These are phyloP conservation scores for Drosophila chauvacae DNA, from an alignment of 1,140 invertebrate species.

Conservation along the genomic window DNA sequence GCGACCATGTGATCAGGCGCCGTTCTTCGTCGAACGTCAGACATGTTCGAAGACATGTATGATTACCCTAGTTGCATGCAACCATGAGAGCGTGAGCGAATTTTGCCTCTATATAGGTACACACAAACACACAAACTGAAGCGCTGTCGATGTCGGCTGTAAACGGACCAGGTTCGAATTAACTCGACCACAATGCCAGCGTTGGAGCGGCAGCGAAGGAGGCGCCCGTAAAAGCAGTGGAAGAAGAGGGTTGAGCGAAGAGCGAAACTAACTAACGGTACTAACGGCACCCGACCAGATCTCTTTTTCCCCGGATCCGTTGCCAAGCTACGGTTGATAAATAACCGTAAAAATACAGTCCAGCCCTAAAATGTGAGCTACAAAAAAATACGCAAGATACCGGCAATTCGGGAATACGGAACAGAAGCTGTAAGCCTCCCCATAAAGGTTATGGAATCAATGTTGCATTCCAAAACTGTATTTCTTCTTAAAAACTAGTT, in stretches of 20 bases:
- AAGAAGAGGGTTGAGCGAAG: constrained; percentile 9
- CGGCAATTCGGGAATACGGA: background rate
- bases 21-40: background rate
- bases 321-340: constrained; percentile 25
- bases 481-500: background rate
- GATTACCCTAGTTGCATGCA: background rate
- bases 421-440: no score
- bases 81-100: background rate
- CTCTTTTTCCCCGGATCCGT: constrained; percentile 24
- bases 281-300: constrained; percentile 16
- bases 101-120: background rate
- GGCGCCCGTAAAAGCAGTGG: background rate
- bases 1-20: constrained; percentile 1
- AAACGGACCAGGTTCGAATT: constrained; percentile 64
- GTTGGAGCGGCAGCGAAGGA: constrained; percentile 7
- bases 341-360: constrained; percentile 21
- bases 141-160: constrained; percentile 18
- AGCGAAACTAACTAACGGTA: constrained; percentile 1
- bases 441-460: no score
- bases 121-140: constrained; percentile 47
- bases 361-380: background rate
- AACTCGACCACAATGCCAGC: constrained; percentile 74
- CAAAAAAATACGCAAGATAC: background rate
- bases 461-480: no score
- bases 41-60: background rate